Conservation (phyloP, 2,797 vertebrate species). For the Rhinella marina region DNA sequence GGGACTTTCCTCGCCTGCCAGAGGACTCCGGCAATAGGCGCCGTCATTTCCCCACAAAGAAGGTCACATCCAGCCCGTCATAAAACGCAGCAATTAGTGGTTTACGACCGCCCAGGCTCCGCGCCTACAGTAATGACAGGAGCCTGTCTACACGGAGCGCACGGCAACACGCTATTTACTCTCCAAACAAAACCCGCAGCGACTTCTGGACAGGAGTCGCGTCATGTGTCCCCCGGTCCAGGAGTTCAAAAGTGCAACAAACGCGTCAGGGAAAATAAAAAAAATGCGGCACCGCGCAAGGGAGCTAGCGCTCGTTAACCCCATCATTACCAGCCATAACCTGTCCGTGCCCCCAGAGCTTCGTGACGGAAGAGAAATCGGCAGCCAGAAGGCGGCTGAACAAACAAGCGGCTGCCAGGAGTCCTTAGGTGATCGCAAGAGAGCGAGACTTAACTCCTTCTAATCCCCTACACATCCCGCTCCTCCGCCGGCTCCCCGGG, state of each 20-base stretch:
- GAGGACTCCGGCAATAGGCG: background rate
- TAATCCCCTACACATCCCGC: conserved; percentile 26
- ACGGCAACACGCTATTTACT: background rate
- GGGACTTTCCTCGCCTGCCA: background rate
- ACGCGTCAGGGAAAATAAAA: background rate
- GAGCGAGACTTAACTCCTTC: conserved; percentile 56
- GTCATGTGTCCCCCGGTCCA: background rate
- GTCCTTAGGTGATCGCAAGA: conserved; percentile 59
- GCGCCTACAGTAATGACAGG: background rate
- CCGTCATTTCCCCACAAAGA: background rate
- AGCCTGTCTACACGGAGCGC: too few relatives aligned
- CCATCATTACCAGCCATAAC: background rate
- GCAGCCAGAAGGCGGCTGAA: conserved; percentile 43
- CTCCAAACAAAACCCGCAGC: background rate
- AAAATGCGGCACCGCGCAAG: background rate
- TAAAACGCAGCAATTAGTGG: conserved; percentile 39
- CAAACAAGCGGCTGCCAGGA: conserved; percentile 55
- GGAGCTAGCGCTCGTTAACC: conserved; percentile 3
- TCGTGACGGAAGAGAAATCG: conserved; percentile 30
- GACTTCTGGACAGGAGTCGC: background rate
- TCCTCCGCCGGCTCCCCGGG: background rate
- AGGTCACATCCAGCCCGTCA: conserved; percentile 29
- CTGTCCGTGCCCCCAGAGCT: conserved; percentile 18
- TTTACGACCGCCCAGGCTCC: conserved; percentile 27
- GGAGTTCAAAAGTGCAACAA: conserved; percentile 21